Evolutionary conservation across 2,888 invertebrate genomes (phyloP), one percentile per base, ranked within the genome.

Genomic region (Hypolimnas misippus): DNA sequence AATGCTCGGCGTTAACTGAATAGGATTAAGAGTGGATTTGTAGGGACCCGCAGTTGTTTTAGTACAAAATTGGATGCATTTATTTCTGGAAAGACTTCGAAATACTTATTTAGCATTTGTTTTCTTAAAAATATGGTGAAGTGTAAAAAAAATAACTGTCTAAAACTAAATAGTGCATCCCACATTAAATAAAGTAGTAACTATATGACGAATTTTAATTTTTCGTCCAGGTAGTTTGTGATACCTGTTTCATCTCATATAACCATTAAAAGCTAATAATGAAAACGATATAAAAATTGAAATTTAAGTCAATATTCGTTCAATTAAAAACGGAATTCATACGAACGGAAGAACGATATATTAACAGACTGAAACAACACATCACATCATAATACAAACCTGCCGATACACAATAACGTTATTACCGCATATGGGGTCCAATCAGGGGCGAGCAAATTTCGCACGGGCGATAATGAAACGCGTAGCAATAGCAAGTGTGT

Each of bases 401-500:
- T 70, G 70, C 72, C 71, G 69, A 70, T 74, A 73, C 78, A 85
- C 84, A 86, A 86, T 85, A 82, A 81, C 78, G 82, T 87, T 89
- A 87, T 84, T 81, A 74, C 76, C 77, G 70, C 74, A 75, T 74
- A 70, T 72, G 77, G 71, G 79, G 84, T 86, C 89, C 89, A 88
- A 89, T 89, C 89, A 89, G 87, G 87, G 86, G 82, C 76, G 82
- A 75, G 82, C 79, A 81, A 81, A 84, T 85, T 83, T 79, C 75
- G 78, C 74, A 71, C 75, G 71, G 75, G 76, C 82, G 84, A 86
- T 91, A 92, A 91, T 91, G 88, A 90, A 89, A 78, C 82, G 74
- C 70, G 71, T 80, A 79, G 85, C 91, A 92, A 92, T 87, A 88
- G 89, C 91, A 92, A 92, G 90, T 89, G 83, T 86, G 88, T 89